Conservation (phyloP, 2,888 invertebrate species). For the Oligia strigilis region DNA sequence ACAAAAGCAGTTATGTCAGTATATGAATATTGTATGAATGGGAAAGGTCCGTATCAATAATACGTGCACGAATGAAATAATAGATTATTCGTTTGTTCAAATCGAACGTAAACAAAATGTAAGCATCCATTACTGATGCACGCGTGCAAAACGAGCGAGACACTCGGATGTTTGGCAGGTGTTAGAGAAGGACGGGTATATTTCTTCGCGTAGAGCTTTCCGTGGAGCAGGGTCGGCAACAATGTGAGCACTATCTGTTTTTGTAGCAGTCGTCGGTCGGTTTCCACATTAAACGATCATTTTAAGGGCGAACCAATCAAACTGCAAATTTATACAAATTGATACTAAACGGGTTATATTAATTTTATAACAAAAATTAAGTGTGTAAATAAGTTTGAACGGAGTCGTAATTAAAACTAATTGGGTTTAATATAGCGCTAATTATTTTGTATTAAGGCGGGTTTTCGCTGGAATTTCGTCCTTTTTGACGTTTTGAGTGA, state of each 20-base stretch:
- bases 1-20: constrained; percentile 73
- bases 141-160: constrained; percentile 72
- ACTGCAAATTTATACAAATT: constrained; percentile 90
- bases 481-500: constrained; percentile 79
- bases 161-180: constrained; percentile 51
- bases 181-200: constrained; percentile 76
- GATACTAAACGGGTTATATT: constrained; percentile 91
- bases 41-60: constrained; percentile 89
- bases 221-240: constrained; percentile 66
- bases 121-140: constrained; percentile 88
- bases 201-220: constrained; percentile 65
- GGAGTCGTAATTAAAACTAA: constrained; percentile 89
- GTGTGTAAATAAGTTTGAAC: constrained; percentile 90
- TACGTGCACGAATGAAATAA: constrained; percentile 91
- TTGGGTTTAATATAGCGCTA: constrained; percentile 89
- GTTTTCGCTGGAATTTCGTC: constrained; percentile 84
- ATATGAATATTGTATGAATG: constrained; percentile 87
- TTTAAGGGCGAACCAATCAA: constrained; percentile 90
- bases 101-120: constrained; percentile 90
- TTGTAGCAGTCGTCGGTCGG: constrained; percentile 88
- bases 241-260: constrained; percentile 83
- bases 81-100: constrained; percentile 91
- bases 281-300: constrained; percentile 90
- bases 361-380: constrained; percentile 91
- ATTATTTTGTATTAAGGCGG: constrained; percentile 88